Evolutionary conservation across 2,113 vertebrate species (phyloP).

Genomic region (Varanus komodoensis): DNA sequence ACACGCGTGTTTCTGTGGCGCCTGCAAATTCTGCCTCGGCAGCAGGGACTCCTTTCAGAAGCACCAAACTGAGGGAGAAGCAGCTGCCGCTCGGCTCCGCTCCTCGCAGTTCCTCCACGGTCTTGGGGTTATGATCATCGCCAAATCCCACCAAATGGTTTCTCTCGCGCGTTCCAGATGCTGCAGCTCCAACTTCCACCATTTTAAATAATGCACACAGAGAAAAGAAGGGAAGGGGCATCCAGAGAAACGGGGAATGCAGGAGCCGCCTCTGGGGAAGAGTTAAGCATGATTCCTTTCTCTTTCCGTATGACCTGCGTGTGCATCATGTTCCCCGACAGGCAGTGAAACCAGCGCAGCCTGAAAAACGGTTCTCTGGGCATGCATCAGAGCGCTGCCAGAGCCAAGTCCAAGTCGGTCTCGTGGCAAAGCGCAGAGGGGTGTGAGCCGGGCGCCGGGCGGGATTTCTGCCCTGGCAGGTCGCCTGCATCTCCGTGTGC

Average conservation of each 20-base stretch:
- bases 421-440: conserved; percentile 37
- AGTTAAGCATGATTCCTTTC: conserved; percentile 59
- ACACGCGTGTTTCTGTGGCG: conserved; percentile 25
- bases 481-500: not conserved
- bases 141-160: conserved; percentile 35
- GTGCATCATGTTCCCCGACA: conserved; percentile 7
- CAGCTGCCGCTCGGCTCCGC: conserved; percentile 69
- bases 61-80: conserved; percentile 77
- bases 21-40: conserved; percentile 74
- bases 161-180: conserved; percentile 59
- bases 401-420: conserved; percentile 32
- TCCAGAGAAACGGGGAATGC: conserved; percentile 23
- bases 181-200: conserved; percentile 45
- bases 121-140: conserved; percentile 55
- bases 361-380: conserved; percentile 20
- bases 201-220: conserved; percentile 50
- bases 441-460: conserved; percentile 23
- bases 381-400: conserved; percentile 8
- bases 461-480: not conserved
- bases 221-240: not conserved
- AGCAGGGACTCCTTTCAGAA: conserved; percentile 79
- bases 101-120: conserved; percentile 59
- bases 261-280: conserved; percentile 27
- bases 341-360: not conserved
- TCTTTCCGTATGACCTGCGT: conserved; percentile 53